Evolutionary conservation across 2,888 invertebrate genomes (phyloP).

Genomic region (Cheilosia vernalis): DNA sequence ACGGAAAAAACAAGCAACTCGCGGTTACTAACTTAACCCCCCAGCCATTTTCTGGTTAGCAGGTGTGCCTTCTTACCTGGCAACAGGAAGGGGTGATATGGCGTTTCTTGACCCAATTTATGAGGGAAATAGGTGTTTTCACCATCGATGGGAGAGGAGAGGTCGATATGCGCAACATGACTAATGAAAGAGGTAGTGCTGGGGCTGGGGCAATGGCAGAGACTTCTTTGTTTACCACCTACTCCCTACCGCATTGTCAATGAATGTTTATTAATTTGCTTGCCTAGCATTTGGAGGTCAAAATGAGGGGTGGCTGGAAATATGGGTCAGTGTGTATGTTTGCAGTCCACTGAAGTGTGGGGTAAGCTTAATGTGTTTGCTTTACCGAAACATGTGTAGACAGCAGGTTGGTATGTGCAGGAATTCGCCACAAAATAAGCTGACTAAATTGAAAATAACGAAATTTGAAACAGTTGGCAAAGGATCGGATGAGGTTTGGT

Average conservation of each 20-base stretch:
- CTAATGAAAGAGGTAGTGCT: background rate
- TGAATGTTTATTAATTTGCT: conserved; percentile 7
- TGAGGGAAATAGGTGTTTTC: conserved; percentile 22
- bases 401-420: no score
- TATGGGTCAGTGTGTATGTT: background rate
- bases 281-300: conserved; percentile 4
- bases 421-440: no score
- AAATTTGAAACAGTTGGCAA: background rate
- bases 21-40: background rate
- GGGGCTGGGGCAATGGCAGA: background rate
- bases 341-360: background rate
- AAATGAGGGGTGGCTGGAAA: background rate
- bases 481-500: no score
- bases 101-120: conserved; percentile 55
- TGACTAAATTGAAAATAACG: background rate
- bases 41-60: background rate
- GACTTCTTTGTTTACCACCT: conserved; percentile 3
- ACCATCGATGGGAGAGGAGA: conserved; percentile 6
- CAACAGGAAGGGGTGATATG: conserved; percentile 8
- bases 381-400: background rate
- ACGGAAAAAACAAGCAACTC: background rate
- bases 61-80: conserved; percentile 27
- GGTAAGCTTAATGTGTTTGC: background rate
- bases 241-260: background rate
- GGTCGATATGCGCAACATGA: conserved; percentile 4